Evolutionary conservation across 2,113 vertebrate species (phyloP).

Genomic region (Perccottus glenii): DNA sequence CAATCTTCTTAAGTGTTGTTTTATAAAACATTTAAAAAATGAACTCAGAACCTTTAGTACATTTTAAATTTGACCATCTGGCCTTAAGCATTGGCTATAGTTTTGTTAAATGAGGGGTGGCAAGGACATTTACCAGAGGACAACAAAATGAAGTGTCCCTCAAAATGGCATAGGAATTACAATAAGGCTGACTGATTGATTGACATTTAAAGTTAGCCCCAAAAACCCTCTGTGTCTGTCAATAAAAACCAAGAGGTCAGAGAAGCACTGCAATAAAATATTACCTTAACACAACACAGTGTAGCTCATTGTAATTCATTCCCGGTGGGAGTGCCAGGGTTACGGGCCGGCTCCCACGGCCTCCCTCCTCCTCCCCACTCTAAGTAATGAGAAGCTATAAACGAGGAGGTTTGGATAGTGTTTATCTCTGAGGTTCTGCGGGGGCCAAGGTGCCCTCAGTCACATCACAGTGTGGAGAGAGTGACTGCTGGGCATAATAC

Average conservation of each 20-base stretch:
- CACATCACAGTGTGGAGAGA: conserved; percentile 63
- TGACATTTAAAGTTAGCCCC: conserved; percentile 23
- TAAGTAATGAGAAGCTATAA: conserved; percentile 77
- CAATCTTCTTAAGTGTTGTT: conserved; percentile 43
- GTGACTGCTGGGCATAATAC: conserved; percentile 74
- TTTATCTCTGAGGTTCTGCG: conserved; percentile 62
- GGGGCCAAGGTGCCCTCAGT: conserved; percentile 75
- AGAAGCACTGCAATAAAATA: conserved; percentile 42
- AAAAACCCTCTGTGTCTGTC: conserved; percentile 29
- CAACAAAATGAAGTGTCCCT: conserved; percentile 28
- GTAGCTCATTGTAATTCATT: conserved; percentile 60
- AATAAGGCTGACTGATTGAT: conserved; percentile 37
- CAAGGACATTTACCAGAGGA: conserved; percentile 47
- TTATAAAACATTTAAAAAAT: conserved; percentile 20
- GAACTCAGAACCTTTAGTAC: conserved; percentile 17
- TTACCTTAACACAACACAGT: conserved; percentile 48
- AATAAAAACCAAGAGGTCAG: conserved; percentile 43
- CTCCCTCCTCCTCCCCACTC: conserved; percentile 63
- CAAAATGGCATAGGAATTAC: conserved; percentile 26
- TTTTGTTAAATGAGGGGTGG: conserved; percentile 20
- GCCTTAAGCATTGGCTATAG: conserved; percentile 14
- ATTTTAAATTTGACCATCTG: conserved; percentile 30
- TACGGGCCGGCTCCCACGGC: conserved; percentile 26
- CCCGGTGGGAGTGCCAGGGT: conserved; percentile 48
- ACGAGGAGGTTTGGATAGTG: conserved; percentile 66